Evolutionary conservation across 2,113 vertebrate genomes (phyloP).

Genomic region (Calcarius ornatus): DNA sequence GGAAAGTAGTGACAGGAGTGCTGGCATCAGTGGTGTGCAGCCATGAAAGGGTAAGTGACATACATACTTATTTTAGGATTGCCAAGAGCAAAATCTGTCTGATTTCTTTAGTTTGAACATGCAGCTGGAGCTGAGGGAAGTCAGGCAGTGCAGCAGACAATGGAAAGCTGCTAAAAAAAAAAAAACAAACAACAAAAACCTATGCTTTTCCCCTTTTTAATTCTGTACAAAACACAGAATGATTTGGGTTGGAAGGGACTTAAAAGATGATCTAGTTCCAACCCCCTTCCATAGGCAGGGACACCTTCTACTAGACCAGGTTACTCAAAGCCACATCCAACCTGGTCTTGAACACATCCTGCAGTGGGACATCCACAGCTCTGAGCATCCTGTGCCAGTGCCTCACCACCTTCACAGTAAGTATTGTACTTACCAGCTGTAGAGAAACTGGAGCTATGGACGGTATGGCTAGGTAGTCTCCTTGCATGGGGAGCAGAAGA

Average conservation of each 20-base stretch:
- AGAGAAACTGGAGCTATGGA: background rate
- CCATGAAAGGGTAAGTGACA: rapidly evolving
- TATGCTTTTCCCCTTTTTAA: background rate
- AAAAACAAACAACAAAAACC: too few species aligned
- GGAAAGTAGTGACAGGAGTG: background rate
- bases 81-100: background rate
- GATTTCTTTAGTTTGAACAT: background rate
- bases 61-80: background rate
- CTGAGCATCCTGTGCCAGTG: background rate
- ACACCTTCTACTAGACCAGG: background rate
- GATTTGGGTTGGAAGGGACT: background rate
- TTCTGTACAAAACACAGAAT: background rate
- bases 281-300: background rate
- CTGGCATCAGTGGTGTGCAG: background rate
- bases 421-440: background rate
- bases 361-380: background rate
- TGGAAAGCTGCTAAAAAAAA: background rate
- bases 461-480: background rate
- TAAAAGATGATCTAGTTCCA: background rate
- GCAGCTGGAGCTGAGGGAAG: background rate
- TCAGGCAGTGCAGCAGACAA: background rate
- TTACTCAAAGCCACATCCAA: background rate
- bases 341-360: background rate
- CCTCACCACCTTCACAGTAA: background rate
- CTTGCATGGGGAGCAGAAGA: background rate